Conservation (phyloP, 2,888 invertebrate species). For the Scaptomyza tumidula region DNA sequence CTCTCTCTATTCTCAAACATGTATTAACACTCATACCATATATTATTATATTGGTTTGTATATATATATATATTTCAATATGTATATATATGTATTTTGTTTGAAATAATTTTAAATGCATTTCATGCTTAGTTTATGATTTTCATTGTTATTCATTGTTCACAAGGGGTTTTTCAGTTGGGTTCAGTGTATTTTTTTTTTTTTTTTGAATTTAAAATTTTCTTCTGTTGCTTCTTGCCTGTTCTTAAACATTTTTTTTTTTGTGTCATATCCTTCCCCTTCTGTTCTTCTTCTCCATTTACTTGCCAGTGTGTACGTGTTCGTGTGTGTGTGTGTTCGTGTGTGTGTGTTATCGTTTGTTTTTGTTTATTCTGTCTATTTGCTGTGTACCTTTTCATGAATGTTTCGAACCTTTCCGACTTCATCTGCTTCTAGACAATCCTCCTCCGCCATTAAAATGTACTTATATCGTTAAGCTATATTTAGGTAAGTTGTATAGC, state of each 20-base stretch:
- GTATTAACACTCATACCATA: constrained; percentile 20
- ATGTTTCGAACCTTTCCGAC: neutral
- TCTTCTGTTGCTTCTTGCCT: neutral
- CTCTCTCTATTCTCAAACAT: constrained; percentile 10
- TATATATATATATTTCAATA: constrained; percentile 39
- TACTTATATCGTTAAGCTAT: constrained; percentile 56
- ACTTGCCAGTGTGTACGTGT: constrained; percentile 5
- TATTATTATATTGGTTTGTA: constrained; percentile 22
- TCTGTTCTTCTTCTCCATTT: neutral
- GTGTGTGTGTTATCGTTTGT: constrained; percentile 1
- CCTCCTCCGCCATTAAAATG: constrained; percentile 20
- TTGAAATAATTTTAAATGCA: constrained; percentile 68
- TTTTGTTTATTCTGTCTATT: no score
- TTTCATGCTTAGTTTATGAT: constrained; percentile 76
- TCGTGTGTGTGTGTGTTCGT: neutral
- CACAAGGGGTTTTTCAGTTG: constrained; percentile 52
- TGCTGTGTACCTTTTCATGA: neutral
- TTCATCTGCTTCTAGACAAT: neutral
- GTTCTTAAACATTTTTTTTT: no score
- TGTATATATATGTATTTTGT: constrained; percentile 26
- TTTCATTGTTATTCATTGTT: constrained; percentile 53
- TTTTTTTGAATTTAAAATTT: neutral
- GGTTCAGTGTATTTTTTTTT: constrained; percentile 49
- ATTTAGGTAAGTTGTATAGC: constrained; percentile 55
- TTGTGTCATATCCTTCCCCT: neutral